phyloP scores from a whole-genome alignment of 2,888 invertebrate genomes.

The Meganola albula region DNA sequence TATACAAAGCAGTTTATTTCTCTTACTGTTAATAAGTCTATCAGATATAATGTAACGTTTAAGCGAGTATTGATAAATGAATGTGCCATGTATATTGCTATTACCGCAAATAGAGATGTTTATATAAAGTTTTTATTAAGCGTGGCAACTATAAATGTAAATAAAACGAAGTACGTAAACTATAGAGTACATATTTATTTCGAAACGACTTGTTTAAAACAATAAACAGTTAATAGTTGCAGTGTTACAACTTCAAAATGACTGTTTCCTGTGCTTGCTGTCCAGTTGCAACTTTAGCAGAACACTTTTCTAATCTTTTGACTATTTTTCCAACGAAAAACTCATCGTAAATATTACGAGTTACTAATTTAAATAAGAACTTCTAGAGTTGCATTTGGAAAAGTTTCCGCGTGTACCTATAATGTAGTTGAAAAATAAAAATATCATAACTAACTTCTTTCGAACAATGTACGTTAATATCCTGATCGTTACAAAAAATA shows the following conservation, averaged over 20 bases:
- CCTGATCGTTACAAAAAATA: slow-evolving; percentile 64
- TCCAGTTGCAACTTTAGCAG: slow-evolving; percentile 42
- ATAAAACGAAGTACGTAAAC: slow-evolving; percentile 34
- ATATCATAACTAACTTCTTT: slow-evolving; percentile 52
- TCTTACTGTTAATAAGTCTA: slow-evolving; percentile 34
- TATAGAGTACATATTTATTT: slow-evolving; percentile 35
- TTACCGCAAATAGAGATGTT: slow-evolving; percentile 42
- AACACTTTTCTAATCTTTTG: background rate
- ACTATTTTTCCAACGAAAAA: background rate
- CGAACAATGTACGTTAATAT: slow-evolving; percentile 57
- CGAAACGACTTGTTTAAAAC: slow-evolving; percentile 34
- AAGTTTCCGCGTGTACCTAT: slow-evolving; percentile 42
- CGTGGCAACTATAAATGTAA: slow-evolving; percentile 37
- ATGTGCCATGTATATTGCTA: slow-evolving; percentile 64
- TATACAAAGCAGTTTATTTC: slow-evolving; percentile 42
- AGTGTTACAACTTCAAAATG: slow-evolving; percentile 34
- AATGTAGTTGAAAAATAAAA: slow-evolving; percentile 41
- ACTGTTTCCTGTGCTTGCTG: slow-evolving; percentile 39
- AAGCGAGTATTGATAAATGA: slow-evolving; percentile 43
- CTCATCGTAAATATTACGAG: too few relatives aligned
- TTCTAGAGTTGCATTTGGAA: slow-evolving; percentile 42
- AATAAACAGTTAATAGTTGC: slow-evolving; percentile 38
- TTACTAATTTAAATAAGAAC: background rate
- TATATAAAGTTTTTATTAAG: slow-evolving; percentile 44
- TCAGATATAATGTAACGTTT: slow-evolving; percentile 30